These are phyloP conservation scores for Tokudaia muenninki DNA, from an alignment of 2,797 vertebrate species.

Conservation along the genomic window DNA sequence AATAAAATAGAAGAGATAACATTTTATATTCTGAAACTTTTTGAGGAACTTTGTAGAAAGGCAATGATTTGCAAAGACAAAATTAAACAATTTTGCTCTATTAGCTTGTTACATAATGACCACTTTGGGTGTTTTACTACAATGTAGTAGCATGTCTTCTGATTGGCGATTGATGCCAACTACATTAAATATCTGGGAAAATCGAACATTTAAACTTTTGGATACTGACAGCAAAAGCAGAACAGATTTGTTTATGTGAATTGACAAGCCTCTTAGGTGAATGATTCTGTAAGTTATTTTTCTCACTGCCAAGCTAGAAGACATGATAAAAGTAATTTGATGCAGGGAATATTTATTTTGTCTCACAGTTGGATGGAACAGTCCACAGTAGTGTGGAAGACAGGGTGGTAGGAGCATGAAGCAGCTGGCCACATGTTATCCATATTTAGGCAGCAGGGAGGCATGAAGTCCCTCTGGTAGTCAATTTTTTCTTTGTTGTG, in stretches of 20 bases:
- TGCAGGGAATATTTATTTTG: not conserved
- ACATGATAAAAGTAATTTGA: not conserved
- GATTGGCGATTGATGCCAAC: conserved; percentile 14
- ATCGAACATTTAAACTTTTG: conserved; percentile 35
- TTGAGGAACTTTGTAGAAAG: conserved; percentile 30
- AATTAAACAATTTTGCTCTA: conserved; percentile 24
- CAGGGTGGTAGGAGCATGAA: not conserved
- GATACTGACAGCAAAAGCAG: not conserved
- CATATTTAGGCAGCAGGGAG: not conserved
- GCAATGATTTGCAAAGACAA: not conserved
- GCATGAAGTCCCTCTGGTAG: too few species aligned
- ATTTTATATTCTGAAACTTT: not conserved
- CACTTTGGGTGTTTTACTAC: conserved; percentile 47
- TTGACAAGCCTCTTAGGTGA: not conserved
- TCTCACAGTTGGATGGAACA: too few species aligned
- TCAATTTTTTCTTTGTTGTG: too few species aligned
- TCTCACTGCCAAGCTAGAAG: not conserved
- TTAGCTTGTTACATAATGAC: conserved; percentile 9
- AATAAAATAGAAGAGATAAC: not conserved
- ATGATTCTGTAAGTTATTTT: not conserved
- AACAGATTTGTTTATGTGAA: not conserved
- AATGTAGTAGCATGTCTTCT: conserved; percentile 31
- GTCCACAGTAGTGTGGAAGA: not conserved
- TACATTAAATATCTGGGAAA: not conserved
- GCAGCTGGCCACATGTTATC: not conserved